Percentiles rank a stretch among this genome's conserved stretches.
Conservation (phyloP, 2,888 invertebrate species). For the Eupithecia subumbrata region DNA sequence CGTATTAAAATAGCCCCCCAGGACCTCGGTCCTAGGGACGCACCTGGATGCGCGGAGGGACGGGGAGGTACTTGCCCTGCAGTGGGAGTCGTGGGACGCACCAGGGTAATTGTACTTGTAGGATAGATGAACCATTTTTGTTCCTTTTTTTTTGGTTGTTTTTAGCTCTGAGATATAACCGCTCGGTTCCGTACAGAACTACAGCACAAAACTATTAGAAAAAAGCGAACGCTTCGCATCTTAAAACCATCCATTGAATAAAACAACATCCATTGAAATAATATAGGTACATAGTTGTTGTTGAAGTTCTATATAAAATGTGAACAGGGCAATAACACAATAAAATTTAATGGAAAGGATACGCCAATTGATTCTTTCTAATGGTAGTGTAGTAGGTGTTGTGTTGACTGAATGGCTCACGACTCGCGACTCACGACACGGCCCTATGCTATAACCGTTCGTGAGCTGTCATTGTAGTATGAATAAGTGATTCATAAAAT, state of each 20-base stretch:
- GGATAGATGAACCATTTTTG: neutral
- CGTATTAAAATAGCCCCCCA: too few relatives aligned
- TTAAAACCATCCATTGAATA: neutral
- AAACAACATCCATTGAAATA: neutral
- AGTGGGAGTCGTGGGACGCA: neutral
- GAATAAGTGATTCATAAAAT: slow-evolving; percentile 3
- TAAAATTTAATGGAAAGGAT: slow-evolving; percentile 8
- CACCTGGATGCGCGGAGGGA: neutral
- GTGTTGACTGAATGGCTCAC: slow-evolving; percentile 11
- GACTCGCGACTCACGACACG: neutral
- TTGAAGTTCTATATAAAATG: neutral
- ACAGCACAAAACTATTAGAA: neutral
- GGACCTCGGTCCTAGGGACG: too few relatives aligned
- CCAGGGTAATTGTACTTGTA: neutral
- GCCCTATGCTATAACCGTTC: neutral
- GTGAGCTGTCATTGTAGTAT: neutral
- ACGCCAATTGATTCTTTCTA: slow-evolving; percentile 18
- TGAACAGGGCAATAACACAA: neutral
- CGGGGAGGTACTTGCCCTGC: neutral
- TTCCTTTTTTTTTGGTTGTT: neutral
- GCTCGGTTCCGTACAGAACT: neutral
- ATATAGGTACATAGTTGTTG: too few relatives aligned
- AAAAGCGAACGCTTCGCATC: neutral
- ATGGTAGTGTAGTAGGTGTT: neutral
- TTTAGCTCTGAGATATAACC: neutral